Conservation (phyloP, 37 sponge, comb jelly and placozoan genomes). For the Axinella damicornis region DNA sequence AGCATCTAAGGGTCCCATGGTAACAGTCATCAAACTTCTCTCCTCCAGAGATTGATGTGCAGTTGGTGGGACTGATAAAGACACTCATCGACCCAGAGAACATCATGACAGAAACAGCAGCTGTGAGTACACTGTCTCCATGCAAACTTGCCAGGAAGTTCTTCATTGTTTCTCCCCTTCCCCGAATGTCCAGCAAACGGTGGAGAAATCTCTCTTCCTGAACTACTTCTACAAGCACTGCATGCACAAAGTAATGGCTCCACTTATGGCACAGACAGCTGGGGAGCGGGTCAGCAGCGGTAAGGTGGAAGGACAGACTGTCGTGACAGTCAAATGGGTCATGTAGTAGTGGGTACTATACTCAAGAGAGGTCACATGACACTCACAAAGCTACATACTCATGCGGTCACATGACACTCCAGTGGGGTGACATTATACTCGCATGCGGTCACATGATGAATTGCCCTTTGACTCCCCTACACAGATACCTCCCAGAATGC, state of each 20-base stretch:
- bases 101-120: conserved; percentile 57
- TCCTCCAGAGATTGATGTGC: conserved; percentile 75
- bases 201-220: conserved; percentile 89
- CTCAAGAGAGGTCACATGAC: too few relatives aligned
- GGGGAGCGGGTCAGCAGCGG: conserved; percentile 78
- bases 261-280: conserved; percentile 91
- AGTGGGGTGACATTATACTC: background rate
- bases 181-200: conserved; percentile 15
- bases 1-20: too few relatives aligned
- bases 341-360: too few relatives aligned
- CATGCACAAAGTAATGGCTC: conserved; percentile 97
- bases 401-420: too few relatives aligned
- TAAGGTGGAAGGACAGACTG: conserved; percentile 4
- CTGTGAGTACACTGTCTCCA: background rate
- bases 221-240: conserved; percentile 95
- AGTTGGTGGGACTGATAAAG: conserved; percentile 85
- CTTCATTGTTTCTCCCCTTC: too few relatives aligned
- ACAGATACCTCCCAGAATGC: conserved; percentile 83
- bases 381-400: conserved; percentile 70
- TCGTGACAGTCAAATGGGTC: too few relatives aligned
- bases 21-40: too few relatives aligned
- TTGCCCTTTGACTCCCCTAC: conserved; percentile 29
- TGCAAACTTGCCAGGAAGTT: too few relatives aligned
- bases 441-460: too few relatives aligned
- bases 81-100: conserved; percentile 92